Conservation (phyloP, 1,140 invertebrate genomes). For the Choristoneura fumiferana region DNA sequence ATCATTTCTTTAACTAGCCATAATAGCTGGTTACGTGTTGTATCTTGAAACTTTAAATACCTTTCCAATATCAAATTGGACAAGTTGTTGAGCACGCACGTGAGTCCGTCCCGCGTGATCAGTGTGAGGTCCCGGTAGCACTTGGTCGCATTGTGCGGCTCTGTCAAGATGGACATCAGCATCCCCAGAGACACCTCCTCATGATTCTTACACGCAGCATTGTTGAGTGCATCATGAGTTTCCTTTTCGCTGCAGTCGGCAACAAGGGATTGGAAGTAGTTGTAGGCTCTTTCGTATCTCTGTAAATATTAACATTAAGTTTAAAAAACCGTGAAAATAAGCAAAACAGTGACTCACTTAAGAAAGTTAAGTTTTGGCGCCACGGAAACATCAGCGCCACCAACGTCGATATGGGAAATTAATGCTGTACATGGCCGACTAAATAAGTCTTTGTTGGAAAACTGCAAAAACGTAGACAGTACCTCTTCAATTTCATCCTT, state of each 20-base stretch:
- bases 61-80: constrained; percentile 93
- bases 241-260: constrained; percentile 94
- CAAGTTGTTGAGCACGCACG: constrained; percentile 87
- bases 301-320: constrained; percentile 80
- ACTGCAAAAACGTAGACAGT: constrained; percentile 76
- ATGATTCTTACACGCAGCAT: constrained; percentile 91
- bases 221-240: constrained; percentile 93
- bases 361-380: constrained; percentile 61
- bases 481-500: constrained; percentile 92
- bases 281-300: constrained; percentile 93
- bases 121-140: constrained; percentile 95
- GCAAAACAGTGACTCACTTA: constrained; percentile 19
- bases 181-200: constrained; percentile 96
- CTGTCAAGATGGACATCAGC: constrained; percentile 92
- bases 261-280: constrained; percentile 86
- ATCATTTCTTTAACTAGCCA: constrained; percentile 95
- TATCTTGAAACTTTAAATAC: constrained; percentile 92
- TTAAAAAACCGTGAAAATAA: constrained; percentile 29
- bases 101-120: constrained; percentile 92
- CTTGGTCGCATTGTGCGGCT: constrained; percentile 89
- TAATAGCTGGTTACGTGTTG: constrained; percentile 87
- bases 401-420: constrained; percentile 74
- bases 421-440: constrained; percentile 79
- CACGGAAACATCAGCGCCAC: constrained; percentile 60
- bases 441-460: constrained; percentile 78